These are phyloP conservation scores for Onychorhynchus coronatus DNA, from an alignment of 2,113 vertebrate species.

Conservation along the genomic window DNA sequence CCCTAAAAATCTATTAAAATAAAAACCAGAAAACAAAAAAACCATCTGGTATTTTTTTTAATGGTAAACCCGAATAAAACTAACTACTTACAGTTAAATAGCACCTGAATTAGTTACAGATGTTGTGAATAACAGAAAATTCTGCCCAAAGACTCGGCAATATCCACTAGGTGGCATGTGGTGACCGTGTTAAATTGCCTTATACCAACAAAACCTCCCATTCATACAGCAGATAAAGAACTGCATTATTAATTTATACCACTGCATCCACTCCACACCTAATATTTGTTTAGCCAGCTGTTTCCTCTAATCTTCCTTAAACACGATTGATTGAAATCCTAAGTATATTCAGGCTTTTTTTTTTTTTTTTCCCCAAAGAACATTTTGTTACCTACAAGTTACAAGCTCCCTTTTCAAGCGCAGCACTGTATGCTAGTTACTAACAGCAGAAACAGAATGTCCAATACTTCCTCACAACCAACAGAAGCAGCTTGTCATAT, in stretches of 20 bases:
- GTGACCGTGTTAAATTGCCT: not conserved
- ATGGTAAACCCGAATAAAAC: not conserved
- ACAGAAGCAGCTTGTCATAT: constrained; percentile 57
- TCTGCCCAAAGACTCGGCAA: not conserved
- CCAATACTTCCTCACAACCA: constrained; percentile 65
- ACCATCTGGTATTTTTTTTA: not conserved
- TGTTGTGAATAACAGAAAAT: not conserved
- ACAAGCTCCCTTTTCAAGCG: constrained; percentile 74
- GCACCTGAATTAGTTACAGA: not conserved
- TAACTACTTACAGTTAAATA: not conserved
- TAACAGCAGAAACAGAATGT: constrained; percentile 68
- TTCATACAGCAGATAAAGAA: constrained; percentile 82
- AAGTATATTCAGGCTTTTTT: constrained; percentile 54
- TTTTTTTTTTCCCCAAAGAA: constrained; percentile 58
- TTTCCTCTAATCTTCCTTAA: constrained; percentile 80
- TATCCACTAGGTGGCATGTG: constrained; percentile 76
- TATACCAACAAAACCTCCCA: constrained; percentile 66
- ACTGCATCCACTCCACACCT: constrained; percentile 68
- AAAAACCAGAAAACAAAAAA: not conserved
- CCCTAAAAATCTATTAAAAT: not conserved
- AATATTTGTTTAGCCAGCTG: constrained; percentile 88
- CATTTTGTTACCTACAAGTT: constrained; percentile 73
- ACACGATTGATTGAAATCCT: constrained; percentile 76
- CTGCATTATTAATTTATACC: constrained; percentile 84
- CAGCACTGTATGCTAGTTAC: constrained; percentile 50